phyloP scores from a whole-genome alignment of 2,113 vertebrate species.

The Sterrhoptilus dennistouni region DNA sequence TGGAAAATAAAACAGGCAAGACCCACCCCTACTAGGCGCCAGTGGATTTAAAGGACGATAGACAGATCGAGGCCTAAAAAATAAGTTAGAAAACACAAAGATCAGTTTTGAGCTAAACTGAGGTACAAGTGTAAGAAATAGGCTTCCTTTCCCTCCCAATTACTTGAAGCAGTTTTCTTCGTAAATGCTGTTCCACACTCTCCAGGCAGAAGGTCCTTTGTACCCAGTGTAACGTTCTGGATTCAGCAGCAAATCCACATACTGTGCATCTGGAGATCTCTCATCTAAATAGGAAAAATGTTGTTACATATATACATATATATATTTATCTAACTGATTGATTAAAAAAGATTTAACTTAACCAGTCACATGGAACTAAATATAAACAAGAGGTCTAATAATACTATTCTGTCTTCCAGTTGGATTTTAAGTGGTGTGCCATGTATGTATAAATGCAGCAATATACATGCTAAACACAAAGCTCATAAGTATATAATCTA shows the following conservation, averaged over 20 bases:
- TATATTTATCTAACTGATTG: background rate
- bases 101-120: background rate
- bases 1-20: slow-evolving; percentile 24
- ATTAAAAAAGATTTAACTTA: background rate
- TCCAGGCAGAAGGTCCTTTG: slow-evolving; percentile 92
- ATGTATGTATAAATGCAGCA: background rate
- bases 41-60: slow-evolving; percentile 95
- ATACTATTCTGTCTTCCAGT: background rate
- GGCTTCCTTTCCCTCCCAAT: slow-evolving; percentile 11
- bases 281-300: slow-evolving; percentile 79
- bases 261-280: slow-evolving; percentile 88
- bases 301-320: background rate
- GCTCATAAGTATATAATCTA: background rate
- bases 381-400: background rate
- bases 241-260: slow-evolving; percentile 92
- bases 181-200: slow-evolving; percentile 98
- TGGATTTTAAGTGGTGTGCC: background rate
- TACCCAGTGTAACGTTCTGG: slow-evolving; percentile 93
- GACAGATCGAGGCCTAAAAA: slow-evolving; percentile 90
- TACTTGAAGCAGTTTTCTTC: slow-evolving; percentile 99
- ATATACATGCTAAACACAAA: background rate
- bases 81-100: slow-evolving; percentile 12
- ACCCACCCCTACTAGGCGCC: slow-evolving; percentile 86
- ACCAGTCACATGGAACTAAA: background rate
- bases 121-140: background rate